These are phyloP conservation scores for Bombus superbus DNA, from an alignment of 1,140 invertebrate species.

Conservation along the genomic window DNA sequence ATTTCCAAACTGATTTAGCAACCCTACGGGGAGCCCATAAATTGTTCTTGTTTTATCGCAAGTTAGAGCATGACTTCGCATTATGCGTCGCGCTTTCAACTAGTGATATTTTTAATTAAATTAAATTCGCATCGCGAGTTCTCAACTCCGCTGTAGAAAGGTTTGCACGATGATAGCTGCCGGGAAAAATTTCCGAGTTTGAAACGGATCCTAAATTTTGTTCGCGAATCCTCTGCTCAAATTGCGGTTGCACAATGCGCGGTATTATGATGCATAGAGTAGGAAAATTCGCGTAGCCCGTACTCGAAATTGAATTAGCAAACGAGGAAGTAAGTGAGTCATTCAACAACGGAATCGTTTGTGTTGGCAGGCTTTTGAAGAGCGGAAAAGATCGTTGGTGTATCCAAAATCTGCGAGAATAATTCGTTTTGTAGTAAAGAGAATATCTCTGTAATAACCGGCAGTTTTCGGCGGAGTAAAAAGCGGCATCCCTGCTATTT, in stretches of 20 bases:
- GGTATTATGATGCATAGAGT: not conserved
- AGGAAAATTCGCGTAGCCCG: not conserved
- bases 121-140: not conserved
- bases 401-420: not conserved
- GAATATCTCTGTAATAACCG: not conserved
- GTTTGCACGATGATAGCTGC: not conserved
- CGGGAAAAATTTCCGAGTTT: not conserved
- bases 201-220: not conserved
- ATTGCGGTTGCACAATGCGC: not conserved
- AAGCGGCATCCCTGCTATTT: not conserved
- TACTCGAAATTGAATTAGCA: slow-evolving; percentile 10
- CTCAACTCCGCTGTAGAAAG: not conserved
- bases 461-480: not conserved
- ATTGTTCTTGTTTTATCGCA: not conserved
- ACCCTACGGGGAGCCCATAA: not conserved
- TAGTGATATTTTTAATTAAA: slow-evolving; percentile 6
- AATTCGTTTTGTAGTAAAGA: not conserved
- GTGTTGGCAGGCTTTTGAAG: not conserved
- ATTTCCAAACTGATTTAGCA: too few species aligned
- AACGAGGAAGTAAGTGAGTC: not conserved
- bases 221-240: not conserved
- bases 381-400: not conserved
- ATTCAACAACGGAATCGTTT: not conserved
- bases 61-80: not conserved
- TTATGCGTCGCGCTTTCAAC: too few species aligned